Evolutionary conservation across 92 coral and sea anemone species (phyloP).

Genomic region (Parazoanthus swiftii): DNA sequence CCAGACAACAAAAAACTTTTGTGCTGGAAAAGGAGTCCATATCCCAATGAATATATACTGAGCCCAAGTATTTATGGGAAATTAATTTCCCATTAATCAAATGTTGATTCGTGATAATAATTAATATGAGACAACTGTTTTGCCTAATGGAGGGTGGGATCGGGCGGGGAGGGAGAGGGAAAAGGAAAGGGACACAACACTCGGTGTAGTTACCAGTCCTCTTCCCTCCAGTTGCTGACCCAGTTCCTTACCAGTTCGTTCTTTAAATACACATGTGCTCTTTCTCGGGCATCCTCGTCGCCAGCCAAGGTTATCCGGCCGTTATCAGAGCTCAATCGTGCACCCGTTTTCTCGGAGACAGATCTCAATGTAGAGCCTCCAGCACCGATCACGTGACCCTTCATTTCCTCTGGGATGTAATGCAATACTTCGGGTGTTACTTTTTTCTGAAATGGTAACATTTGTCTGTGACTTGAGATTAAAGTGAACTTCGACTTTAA

Average conservation of each 20-base stretch:
- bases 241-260: constrained; percentile 1
- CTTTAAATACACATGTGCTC: constrained; percentile 9
- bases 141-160: too few species aligned
- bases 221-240: too few species aligned
- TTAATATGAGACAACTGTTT: too few species aligned
- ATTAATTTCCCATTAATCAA: too few species aligned
- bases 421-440: constrained; percentile 1
- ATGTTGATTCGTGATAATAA: too few species aligned
- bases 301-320: constrained; percentile 19
- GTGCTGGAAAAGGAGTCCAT: too few species aligned
- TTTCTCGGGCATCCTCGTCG: neutral
- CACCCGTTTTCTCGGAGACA: constrained; percentile 25
- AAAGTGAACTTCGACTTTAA: neutral
- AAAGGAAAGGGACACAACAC: neutral
- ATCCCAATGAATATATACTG: too few species aligned
- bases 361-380: constrained; percentile 11
- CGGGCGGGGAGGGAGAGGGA: too few species aligned
- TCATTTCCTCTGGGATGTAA: constrained; percentile 12
- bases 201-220: too few species aligned
- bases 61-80: too few species aligned
- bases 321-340: neutral
- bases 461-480: neutral
- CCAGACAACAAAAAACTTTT: too few species aligned
- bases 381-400: constrained; percentile 21
- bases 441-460: neutral